Conservation (phyloP, 37 sponge, comb jelly and placozoan species). For the Axinella damicornis region DNA sequence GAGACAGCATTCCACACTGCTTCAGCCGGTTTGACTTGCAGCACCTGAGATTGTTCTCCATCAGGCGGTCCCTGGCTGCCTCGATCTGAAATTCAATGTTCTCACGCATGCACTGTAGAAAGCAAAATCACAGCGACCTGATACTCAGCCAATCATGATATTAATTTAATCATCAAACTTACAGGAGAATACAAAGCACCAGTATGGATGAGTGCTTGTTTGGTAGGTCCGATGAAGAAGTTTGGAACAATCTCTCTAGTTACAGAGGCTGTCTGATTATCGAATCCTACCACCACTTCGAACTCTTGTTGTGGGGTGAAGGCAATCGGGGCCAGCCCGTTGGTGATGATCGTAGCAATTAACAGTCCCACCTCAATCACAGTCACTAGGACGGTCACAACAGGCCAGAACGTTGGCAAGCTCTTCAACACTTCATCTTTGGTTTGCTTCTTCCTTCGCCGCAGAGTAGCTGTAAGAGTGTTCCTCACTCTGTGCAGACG, state of each 20-base stretch:
- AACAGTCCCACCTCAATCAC: constrained; percentile 63
- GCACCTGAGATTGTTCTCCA: constrained; percentile 49
- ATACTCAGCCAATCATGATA: neutral
- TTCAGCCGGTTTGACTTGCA: constrained; percentile 16
- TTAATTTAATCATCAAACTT: neutral
- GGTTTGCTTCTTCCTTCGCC: constrained; percentile 4
- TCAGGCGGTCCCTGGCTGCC: constrained; percentile 24
- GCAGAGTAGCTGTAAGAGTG: constrained; percentile 14
- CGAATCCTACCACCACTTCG: constrained; percentile 23
- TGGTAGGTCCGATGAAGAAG: constrained; percentile 89
- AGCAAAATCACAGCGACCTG: neutral
- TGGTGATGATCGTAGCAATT: constrained; percentile 34
- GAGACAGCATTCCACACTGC: constrained; percentile 64
- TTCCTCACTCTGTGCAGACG: neutral
- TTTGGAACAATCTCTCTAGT: constrained; percentile 65
- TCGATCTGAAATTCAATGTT: constrained; percentile 45
- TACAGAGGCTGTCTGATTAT: neutral
- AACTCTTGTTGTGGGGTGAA: constrained; percentile 35
- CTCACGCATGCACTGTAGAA: constrained; percentile 59
- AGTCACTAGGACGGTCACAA: constrained; percentile 77
- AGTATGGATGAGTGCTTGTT: constrained; percentile 66
- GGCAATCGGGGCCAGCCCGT: constrained; percentile 51
- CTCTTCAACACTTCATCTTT: constrained; percentile 63
- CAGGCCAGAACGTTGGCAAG: constrained; percentile 89
- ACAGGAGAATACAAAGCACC: constrained; percentile 91